Percentiles rank a stretch among this genome's conserved stretches.
phyloP scores from a whole-genome alignment of 2,888 invertebrate genomes.

The Spodoptera picta region DNA sequence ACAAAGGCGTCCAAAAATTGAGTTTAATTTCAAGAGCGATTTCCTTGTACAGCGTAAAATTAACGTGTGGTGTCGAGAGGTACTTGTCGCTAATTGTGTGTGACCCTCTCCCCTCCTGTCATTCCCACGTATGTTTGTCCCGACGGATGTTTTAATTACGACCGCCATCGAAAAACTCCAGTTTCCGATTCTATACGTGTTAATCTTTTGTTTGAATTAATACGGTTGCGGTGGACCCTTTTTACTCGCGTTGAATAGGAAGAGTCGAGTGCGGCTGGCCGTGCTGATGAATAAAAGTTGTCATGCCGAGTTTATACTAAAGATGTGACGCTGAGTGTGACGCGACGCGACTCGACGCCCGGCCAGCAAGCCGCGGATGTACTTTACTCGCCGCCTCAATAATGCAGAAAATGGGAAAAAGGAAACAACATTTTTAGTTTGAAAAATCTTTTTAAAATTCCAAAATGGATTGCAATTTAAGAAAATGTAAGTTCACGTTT shows the following conservation, averaged over 20 bases:
- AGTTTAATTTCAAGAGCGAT: slow-evolving; percentile 78
- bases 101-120: slow-evolving; percentile 68
- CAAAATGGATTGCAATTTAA: slow-evolving; percentile 35
- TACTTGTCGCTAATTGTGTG: slow-evolving; percentile 81
- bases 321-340: slow-evolving; percentile 38
- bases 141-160: slow-evolving; percentile 70
- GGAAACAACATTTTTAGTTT: slow-evolving; percentile 13
- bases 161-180: slow-evolving; percentile 65
- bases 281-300: slow-evolving; percentile 55
- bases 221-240: slow-evolving; percentile 63
- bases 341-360: neutral
- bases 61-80: slow-evolving; percentile 74
- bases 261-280: slow-evolving; percentile 48
- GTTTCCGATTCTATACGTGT: slow-evolving; percentile 68
- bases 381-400: slow-evolving; percentile 18
- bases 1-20: slow-evolving; percentile 69
- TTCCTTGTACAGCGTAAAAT: slow-evolving; percentile 74
- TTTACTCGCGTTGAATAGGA: slow-evolving; percentile 64
- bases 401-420: slow-evolving; percentile 10
- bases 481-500: slow-evolving; percentile 31
- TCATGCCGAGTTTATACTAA: slow-evolving; percentile 47
- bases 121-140: slow-evolving; percentile 60
- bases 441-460: slow-evolving; percentile 20
- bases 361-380: slow-evolving; percentile 10
- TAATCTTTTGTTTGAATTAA: slow-evolving; percentile 72